phyloP scores from a whole-genome alignment of 2,797 vertebrate genomes.

The Octomys mimax region DNA sequence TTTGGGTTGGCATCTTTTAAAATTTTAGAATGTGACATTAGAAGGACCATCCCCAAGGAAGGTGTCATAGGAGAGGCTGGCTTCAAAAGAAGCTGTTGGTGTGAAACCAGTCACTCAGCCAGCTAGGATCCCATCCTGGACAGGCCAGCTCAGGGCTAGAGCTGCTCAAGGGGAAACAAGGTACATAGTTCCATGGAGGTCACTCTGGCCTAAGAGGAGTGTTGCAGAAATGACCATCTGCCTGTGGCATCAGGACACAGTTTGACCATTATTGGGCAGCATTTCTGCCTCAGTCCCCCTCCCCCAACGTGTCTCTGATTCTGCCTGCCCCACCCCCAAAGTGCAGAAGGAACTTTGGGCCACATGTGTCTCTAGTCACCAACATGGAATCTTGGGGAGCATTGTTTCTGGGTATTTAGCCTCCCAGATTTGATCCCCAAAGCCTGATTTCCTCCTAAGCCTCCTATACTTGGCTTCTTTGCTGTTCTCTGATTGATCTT shows the following conservation, averaged over 20 bases:
- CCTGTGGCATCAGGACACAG: not conserved
- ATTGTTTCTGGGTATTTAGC: conserved; percentile 19
- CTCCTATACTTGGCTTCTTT: not conserved
- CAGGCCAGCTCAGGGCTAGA: not conserved
- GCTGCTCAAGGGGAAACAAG: conserved; percentile 8
- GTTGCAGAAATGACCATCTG: not conserved
- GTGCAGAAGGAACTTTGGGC: not conserved
- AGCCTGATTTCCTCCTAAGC: not conserved
- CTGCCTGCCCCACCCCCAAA: not conserved
- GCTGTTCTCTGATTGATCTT: not conserved
- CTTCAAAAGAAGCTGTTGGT: not conserved
- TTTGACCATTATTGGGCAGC: not conserved
- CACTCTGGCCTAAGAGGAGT: not conserved
- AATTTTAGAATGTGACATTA: not conserved
- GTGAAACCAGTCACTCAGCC: conserved; percentile 12
- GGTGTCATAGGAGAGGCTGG: not conserved
- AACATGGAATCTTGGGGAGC: not conserved
- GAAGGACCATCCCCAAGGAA: not conserved
- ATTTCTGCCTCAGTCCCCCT: not conserved
- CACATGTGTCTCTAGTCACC: not conserved
- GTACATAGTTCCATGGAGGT: not conserved
- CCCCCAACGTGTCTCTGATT: not conserved
- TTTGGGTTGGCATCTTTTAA: conserved; percentile 5
- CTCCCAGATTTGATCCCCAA: conserved; percentile 27
- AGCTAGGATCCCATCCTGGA: not conserved